Conservation (phyloP, 1,140 invertebrate species). For the Drosophila nasuta region DNA sequence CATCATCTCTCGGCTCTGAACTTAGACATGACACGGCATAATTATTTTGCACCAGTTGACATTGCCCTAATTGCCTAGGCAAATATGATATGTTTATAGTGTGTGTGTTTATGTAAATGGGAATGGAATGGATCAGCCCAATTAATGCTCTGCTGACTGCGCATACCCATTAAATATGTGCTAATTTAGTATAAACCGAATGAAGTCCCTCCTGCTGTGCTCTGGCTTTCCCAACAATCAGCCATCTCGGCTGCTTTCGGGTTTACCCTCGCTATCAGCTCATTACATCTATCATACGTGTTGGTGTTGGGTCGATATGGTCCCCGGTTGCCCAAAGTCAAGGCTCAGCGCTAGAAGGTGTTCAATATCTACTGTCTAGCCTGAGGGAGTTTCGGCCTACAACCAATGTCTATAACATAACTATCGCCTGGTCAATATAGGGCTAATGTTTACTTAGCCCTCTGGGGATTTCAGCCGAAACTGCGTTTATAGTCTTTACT, state of each 20-base stretch:
- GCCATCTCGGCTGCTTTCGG: slow-evolving; percentile 9
- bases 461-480: slow-evolving; percentile 4
- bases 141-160: slow-evolving; percentile 33
- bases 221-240: background rate
- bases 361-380: slow-evolving; percentile 15
- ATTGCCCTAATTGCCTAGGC: background rate
- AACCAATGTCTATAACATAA: slow-evolving; percentile 2
- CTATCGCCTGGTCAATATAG: slow-evolving; percentile 5
- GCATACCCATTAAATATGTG: slow-evolving; percentile 40
- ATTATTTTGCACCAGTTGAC: slow-evolving; percentile 7
- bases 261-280: slow-evolving; percentile 13
- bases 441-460: slow-evolving; percentile 15
- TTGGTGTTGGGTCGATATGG: slow-evolving; percentile 3
- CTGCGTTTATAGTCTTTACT: slow-evolving; percentile 18
- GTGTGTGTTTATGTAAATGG: background rate
- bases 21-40: slow-evolving; percentile 1
- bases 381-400: background rate
- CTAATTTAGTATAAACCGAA: slow-evolving; percentile 38
- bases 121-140: slow-evolving; percentile 38
- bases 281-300: slow-evolving; percentile 8
- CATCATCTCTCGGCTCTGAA: background rate
- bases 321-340: background rate
- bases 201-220: background rate
- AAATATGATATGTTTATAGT: background rate
- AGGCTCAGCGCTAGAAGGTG: background rate